These are phyloP conservation scores for Gymnosoma rotundatum DNA, from an alignment of 2,888 invertebrate genomes.

Conservation along the genomic window DNA sequence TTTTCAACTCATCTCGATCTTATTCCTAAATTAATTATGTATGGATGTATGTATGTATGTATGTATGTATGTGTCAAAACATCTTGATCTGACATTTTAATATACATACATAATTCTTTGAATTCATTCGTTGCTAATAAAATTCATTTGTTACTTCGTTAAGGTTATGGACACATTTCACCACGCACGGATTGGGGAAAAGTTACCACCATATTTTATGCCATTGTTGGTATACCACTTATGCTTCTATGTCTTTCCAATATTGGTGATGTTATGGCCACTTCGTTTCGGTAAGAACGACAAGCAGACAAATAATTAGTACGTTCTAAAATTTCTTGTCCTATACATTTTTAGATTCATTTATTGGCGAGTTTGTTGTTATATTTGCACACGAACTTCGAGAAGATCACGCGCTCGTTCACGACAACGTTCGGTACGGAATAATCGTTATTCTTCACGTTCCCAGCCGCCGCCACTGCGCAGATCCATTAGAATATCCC, in stretches of 20 bases:
- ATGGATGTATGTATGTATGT: no score
- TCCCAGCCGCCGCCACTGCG: constrained; percentile 83
- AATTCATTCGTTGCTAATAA: no score
- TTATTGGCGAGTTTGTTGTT: constrained; percentile 97
- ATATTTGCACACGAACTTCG: constrained; percentile 92
- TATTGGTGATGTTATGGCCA: constrained; percentile 96
- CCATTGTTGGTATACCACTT: constrained; percentile 96
- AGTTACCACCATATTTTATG: constrained; percentile 97
- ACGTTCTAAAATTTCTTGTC: background rate
- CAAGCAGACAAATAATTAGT: background rate
- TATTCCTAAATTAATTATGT: no score
- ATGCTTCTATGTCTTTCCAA: constrained; percentile 97
- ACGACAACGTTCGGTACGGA: constrained; percentile 75
- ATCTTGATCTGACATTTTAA: no score
- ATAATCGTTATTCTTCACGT: constrained; percentile 77
- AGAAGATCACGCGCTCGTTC: constrained; percentile 81
- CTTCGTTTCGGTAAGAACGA: constrained; percentile 88
- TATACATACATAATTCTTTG: no score
- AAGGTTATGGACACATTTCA: constrained; percentile 97
- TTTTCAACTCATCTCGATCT: no score
- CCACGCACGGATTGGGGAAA: constrained; percentile 97
- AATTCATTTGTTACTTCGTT: constrained; percentile 68
- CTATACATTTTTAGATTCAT: constrained; percentile 85
- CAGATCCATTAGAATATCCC: constrained; percentile 85
- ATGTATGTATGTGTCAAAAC: no score